A percentile compares a stretch with the other conserved stretches of the same genome.
Evolutionary conservation across 2,888 invertebrate species (phyloP).

Genomic region (Pseudococcus viburni): DNA sequence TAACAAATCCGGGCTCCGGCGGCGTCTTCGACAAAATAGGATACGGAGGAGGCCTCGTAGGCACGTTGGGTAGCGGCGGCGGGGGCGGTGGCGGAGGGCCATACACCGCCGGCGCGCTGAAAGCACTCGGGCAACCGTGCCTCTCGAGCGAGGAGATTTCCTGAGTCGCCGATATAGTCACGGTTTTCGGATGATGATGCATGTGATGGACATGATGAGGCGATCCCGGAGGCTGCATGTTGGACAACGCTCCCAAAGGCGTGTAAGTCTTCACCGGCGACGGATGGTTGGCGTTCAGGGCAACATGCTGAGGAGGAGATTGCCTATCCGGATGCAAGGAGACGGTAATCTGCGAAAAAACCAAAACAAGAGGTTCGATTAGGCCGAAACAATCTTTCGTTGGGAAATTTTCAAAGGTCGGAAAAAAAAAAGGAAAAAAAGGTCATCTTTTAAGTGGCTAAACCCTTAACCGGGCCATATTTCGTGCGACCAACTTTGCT

Average conservation of each 20-base stretch:
- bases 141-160: constrained; percentile 74
- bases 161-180: constrained; percentile 71
- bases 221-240: constrained; percentile 84
- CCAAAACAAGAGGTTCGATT: not conserved
- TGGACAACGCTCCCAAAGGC: constrained; percentile 86
- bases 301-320: constrained; percentile 20
- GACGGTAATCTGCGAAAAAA: constrained; percentile 55
- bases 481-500: not conserved
- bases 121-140: constrained; percentile 64
- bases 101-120: constrained; percentile 65
- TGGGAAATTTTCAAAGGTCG: no score
- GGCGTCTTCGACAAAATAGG: constrained; percentile 58
- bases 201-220: constrained; percentile 72
- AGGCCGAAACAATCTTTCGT: no score
- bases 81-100: constrained; percentile 71
- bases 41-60: constrained; percentile 50
- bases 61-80: constrained; percentile 71
- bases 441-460: constrained; percentile 21
- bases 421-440: not conserved
- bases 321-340: constrained; percentile 55
- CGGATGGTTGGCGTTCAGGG: not conserved
- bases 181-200: constrained; percentile 72
- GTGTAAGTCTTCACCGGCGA: constrained; percentile 76
- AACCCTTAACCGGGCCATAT: not conserved
- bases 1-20: constrained; percentile 58